Conservation (phyloP, 2,888 invertebrate genomes). For the Epinotia brunnichana region DNA sequence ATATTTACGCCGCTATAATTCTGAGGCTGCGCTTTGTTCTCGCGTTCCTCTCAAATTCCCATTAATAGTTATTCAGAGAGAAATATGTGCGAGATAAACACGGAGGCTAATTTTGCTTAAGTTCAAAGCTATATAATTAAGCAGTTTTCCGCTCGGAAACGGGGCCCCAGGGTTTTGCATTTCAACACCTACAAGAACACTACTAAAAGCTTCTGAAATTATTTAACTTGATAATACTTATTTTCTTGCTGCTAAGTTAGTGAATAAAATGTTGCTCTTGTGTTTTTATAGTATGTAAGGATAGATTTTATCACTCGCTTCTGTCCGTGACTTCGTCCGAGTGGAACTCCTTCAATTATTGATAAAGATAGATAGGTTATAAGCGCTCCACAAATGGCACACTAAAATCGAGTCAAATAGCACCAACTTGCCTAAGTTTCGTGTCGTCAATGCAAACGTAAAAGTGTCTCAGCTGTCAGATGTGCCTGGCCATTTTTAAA, state of each 20-base stretch:
- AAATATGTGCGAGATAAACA: conserved; percentile 39
- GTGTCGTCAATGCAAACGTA: too few relatives aligned
- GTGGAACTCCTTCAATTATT: too few relatives aligned
- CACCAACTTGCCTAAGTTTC: too few relatives aligned
- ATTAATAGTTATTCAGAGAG: conserved; percentile 24
- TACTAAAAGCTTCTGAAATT: conserved; percentile 39
- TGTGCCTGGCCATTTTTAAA: too few relatives aligned
- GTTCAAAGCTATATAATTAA: conserved; percentile 42
- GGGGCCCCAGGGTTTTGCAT: conserved; percentile 36
- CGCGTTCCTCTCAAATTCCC: conserved; percentile 31
- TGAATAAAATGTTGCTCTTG: conserved; percentile 17
- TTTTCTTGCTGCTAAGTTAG: conserved; percentile 17
- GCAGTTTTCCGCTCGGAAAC: conserved; percentile 38
- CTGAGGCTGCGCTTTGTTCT: conserved; percentile 8
- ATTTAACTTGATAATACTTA: conserved; percentile 34
- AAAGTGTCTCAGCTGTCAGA: too few relatives aligned
- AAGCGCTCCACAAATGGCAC: too few relatives aligned
- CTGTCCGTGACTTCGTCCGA: too few relatives aligned
- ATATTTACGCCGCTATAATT: background rate
- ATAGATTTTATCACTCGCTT: background rate
- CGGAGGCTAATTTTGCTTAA: conserved; percentile 35
- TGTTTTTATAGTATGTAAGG: background rate
- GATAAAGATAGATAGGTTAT: too few relatives aligned
- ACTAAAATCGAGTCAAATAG: too few relatives aligned
- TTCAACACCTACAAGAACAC: conserved; percentile 40